Evolutionary conservation across 2,113 vertebrate genomes (phyloP), one percentile per base, ranked within the genome.

Genomic region (Neotragus pygmaeus): DNA sequence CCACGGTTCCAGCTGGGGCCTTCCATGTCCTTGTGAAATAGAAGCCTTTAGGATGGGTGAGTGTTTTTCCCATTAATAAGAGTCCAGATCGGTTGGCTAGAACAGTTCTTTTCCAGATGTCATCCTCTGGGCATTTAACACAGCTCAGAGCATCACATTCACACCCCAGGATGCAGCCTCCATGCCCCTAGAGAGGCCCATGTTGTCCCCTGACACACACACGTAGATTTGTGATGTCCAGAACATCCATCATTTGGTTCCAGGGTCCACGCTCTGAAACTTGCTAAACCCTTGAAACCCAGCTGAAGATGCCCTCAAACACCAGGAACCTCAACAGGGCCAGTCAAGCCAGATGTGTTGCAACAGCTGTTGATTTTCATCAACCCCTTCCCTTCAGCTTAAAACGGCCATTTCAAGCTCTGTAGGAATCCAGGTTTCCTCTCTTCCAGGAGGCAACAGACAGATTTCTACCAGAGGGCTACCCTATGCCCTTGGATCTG

Each of bases 391-490:
- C 97, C 97, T 96, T 93, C 91, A 66, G 82, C 88, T 96, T 98
- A 43, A 64, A 36, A 1, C 14, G 13, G 96, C 95, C 97, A 94
- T 97, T 96, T 75, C 97, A 97, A 66, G 96, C 96, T 97, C 98
- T 98, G 94, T 80, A 97, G 96, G 97, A 98, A 98, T 98, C 98
- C 97, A 99, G 98, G 88, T 98, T 98, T 98, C 97, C 96, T 86
- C 97, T 97, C 94, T 95, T 98, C 98, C 98, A 98, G 98, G 97
- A 95, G 97, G 97, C 95, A 96, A 98, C 97, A 97, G 96, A 87
- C 96, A 98, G 95, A 97, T 98, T 96, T 94, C 97, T 96, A 3
- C 97, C 94, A 33, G 62, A 96, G 96, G 90, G 97, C 97, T 98
- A 95, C 95, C 97, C 97, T 97, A 60, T 92, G 95, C 96, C 98